These are phyloP conservation scores for Fulmarus glacialis DNA, from an alignment of 2,113 vertebrate genomes.

Conservation along the genomic window DNA sequence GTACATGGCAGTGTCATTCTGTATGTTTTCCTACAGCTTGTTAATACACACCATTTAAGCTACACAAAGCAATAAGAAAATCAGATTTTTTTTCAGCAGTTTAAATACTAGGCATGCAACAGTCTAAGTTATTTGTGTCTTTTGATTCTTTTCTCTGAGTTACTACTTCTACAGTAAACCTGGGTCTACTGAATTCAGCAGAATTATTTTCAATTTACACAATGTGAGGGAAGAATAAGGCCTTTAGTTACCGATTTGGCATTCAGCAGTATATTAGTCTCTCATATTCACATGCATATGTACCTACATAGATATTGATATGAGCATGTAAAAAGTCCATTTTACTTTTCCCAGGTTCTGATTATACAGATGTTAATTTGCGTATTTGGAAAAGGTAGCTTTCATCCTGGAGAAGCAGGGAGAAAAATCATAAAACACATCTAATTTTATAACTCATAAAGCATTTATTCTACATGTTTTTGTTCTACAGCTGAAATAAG, in stretches of 20 bases:
- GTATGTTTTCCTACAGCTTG: not conserved
- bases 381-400: conserved; percentile 21
- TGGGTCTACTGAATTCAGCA: not conserved
- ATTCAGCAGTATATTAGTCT: not conserved
- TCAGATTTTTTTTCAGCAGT: not conserved
- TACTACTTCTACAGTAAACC: not conserved
- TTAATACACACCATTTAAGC: not conserved
- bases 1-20: not conserved
- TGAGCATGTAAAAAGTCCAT: not conserved
- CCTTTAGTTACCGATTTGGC: not conserved
- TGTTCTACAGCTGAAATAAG: conserved; percentile 15
- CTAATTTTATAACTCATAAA: not conserved
- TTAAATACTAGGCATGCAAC: not conserved
- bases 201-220: not conserved
- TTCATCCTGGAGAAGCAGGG: not conserved
- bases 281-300: not conserved
- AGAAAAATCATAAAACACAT: not conserved
- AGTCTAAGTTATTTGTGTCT: not conserved
- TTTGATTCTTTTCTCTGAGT: not conserved
- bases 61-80: not conserved
- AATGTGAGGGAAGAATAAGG: not conserved
- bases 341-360: not conserved
- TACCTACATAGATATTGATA: not conserved
- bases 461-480: not conserved
- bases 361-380: conserved; percentile 34